phyloP scores from a whole-genome alignment of 23 tunicate species.

The Styela plicata region DNA sequence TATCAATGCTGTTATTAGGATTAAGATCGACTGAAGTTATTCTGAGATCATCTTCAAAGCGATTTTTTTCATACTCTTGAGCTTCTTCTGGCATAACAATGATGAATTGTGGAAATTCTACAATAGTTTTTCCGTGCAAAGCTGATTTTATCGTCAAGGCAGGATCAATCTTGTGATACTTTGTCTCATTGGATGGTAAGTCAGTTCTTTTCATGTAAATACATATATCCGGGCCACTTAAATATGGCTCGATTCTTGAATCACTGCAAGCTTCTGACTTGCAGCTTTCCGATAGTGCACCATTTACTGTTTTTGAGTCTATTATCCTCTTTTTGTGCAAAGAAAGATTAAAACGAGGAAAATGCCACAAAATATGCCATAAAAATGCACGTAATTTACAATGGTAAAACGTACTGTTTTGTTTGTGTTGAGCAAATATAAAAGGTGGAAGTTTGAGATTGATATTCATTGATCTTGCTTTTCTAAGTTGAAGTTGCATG shows the following conservation, averaged over 20 bases:
- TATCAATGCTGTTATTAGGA: too few relatives aligned
- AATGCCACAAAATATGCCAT: slow-evolving; percentile 14
- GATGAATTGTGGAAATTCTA: slow-evolving; percentile 15
- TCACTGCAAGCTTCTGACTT: neutral
- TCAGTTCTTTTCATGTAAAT: slow-evolving; percentile 13
- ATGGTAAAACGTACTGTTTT: slow-evolving; percentile 10
- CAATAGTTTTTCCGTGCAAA: slow-evolving; percentile 11
- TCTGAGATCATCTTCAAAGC: neutral
- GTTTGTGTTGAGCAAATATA: neutral
- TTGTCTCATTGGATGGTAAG: slow-evolving; percentile 9
- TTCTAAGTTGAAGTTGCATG: neutral
- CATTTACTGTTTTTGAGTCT: neutral
- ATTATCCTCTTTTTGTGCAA: neutral
- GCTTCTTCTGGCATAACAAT: slow-evolving; percentile 6
- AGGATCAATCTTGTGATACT: slow-evolving; percentile 26
- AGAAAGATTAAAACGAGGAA: neutral
- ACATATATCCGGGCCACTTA: neutral
- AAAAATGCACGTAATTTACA: neutral
- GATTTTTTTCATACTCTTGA: neutral
- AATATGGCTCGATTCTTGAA: neutral
- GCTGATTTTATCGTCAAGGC: slow-evolving; percentile 1
- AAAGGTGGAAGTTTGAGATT: slow-evolving; percentile 10
- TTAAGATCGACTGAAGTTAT: too few relatives aligned
- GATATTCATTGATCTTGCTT: slow-evolving; percentile 13
- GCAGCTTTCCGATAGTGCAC: neutral